Conservation (phyloP, 2,797 vertebrate species). For the Cryptoblepharus egeriae region DNA sequence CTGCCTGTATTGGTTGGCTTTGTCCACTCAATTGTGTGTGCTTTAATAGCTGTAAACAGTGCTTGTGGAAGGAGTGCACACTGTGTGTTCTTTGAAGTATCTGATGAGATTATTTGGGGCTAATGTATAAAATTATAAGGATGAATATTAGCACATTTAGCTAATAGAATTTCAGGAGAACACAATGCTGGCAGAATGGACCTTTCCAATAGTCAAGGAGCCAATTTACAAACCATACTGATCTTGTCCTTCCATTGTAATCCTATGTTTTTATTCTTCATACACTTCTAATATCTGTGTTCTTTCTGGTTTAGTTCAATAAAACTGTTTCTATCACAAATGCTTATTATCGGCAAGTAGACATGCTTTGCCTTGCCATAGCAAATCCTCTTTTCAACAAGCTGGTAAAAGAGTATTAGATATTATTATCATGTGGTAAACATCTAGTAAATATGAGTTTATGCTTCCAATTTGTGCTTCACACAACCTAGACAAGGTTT, state of each 20-base stretch:
- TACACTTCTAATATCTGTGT: neutral
- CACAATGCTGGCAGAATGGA: neutral
- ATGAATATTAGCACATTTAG: neutral
- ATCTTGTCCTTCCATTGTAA: neutral
- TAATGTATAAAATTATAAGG: neutral
- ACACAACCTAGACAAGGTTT: too few species aligned
- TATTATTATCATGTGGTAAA: conserved; percentile 30
- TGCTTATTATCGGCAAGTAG: neutral
- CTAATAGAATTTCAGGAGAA: neutral
- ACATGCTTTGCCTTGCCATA: conserved; percentile 21
- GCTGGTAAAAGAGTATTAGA: conserved; percentile 54
- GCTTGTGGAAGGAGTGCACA: conserved; percentile 1
- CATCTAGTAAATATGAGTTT: conserved; percentile 12
- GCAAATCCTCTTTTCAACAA: conserved; percentile 46
- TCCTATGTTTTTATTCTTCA: neutral
- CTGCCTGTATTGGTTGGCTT: too few species aligned
- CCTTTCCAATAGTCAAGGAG: neutral
- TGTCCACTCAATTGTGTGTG: too few species aligned
- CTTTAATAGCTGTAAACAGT: conserved; percentile 21
- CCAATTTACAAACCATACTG: neutral
- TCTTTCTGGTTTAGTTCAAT: conserved; percentile 1
- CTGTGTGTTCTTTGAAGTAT: conserved; percentile 47
- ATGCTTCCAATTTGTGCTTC: conserved; percentile 42
- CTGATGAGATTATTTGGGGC: conserved; percentile 42
- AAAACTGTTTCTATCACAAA: neutral